Evolutionary conservation across 2,888 invertebrate species (phyloP).

Genomic region (Drosophila glabriapex): DNA sequence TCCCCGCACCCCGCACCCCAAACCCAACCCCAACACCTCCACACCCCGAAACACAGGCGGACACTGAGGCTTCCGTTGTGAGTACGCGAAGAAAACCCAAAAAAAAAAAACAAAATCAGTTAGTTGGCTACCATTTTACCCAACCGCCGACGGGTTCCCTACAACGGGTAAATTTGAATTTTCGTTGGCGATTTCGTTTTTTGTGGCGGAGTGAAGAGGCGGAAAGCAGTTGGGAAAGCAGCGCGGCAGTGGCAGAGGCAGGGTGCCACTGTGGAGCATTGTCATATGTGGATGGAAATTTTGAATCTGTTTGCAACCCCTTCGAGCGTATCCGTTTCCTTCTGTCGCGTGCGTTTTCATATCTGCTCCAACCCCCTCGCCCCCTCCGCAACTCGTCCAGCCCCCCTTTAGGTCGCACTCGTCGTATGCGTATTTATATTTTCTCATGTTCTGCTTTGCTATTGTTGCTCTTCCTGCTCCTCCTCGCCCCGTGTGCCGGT

Average conservation of each 20-base stretch:
- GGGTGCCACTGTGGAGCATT: constrained; percentile 73
- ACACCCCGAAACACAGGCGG: constrained; percentile 50
- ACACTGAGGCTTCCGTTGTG: constrained; percentile 57
- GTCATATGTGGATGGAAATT: constrained; percentile 83
- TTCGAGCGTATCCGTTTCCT: constrained; percentile 82
- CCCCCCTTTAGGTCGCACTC: constrained; percentile 37
- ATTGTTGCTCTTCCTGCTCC: constrained; percentile 45
- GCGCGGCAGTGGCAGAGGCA: not conserved
- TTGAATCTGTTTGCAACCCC: constrained; percentile 83
- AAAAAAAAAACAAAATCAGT: constrained; percentile 56
- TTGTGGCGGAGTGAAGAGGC: not conserved
- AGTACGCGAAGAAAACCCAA: constrained; percentile 10
- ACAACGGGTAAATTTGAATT: constrained; percentile 70
- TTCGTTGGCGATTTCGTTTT: constrained; percentile 58
- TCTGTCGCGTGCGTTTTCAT: constrained; percentile 76
- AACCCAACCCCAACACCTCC: not conserved
- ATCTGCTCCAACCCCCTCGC: not conserved
- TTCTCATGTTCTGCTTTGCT: constrained; percentile 64
- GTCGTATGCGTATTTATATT: constrained; percentile 81
- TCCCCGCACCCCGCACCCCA: constrained; percentile 13
- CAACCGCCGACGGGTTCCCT: constrained; percentile 36
- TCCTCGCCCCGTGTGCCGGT: constrained; percentile 6
- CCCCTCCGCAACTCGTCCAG: not conserved
- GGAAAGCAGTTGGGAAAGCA: not conserved
- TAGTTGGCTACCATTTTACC: constrained; percentile 67